Percentiles rank a stretch among this genome's conserved stretches.
Conservation (phyloP, 1,140 invertebrate species). For the Patella vulgata region DNA sequence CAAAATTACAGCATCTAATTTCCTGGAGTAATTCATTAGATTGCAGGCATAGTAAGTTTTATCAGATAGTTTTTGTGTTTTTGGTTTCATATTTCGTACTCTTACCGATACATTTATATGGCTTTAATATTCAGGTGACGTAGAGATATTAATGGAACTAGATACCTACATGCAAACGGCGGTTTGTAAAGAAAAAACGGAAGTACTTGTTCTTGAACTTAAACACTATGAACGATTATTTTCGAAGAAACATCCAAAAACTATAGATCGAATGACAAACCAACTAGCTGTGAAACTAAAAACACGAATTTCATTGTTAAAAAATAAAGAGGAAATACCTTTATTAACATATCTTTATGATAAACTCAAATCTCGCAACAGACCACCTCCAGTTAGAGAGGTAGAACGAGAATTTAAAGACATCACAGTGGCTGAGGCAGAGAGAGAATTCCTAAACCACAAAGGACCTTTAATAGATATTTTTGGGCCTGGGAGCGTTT, state of each 20-base stretch:
- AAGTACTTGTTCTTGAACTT: slow-evolving; percentile 62
- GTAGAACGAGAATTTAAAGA: slow-evolving; percentile 29
- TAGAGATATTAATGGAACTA: slow-evolving; percentile 60
- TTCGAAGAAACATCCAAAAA: slow-evolving; percentile 53
- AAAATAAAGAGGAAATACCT: slow-evolving; percentile 43
- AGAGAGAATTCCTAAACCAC: slow-evolving; percentile 52
- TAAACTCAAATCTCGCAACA: slow-evolving; percentile 23
- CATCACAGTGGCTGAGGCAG: slow-evolving; percentile 41
- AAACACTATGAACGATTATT: slow-evolving; percentile 64
- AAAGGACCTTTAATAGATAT: slow-evolving; percentile 59
- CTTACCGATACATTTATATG: too few relatives aligned
- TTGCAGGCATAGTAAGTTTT: too few relatives aligned
- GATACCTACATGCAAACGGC: slow-evolving; percentile 61
- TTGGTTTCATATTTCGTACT: too few relatives aligned
- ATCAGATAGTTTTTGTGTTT: too few relatives aligned
- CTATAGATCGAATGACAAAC: slow-evolving; percentile 55
- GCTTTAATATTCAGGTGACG: slow-evolving; percentile 63
- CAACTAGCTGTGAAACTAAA: slow-evolving; percentile 47
- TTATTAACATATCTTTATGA: slow-evolving; percentile 35
- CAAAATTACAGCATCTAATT: too few relatives aligned
- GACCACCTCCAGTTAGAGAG: slow-evolving; percentile 26
- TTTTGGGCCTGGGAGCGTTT: slow-evolving; percentile 61
- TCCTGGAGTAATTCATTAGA: too few relatives aligned
- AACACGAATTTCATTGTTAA: slow-evolving; percentile 37
- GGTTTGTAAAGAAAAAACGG: slow-evolving; percentile 60